A percentile compares a stretch with the other conserved stretches of the same genome.
Conservation (phyloP, 2,113 vertebrate species). For the Herpetotheres cachinnans region DNA sequence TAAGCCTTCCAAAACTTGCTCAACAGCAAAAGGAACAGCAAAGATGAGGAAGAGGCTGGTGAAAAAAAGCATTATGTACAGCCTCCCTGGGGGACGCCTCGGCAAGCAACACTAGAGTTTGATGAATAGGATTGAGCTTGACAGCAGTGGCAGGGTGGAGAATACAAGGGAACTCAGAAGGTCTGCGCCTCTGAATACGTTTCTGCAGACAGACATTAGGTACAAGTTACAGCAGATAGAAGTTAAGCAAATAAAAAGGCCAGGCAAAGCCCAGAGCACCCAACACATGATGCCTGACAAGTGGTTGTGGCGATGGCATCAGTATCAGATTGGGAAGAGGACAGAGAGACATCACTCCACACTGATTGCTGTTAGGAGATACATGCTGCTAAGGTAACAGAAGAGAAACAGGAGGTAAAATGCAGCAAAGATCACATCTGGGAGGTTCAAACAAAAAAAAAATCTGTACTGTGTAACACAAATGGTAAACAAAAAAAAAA, state of each 20-base stretch:
- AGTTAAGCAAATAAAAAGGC: background rate
- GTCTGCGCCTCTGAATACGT: background rate
- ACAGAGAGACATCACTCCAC: background rate
- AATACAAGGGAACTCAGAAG: background rate
- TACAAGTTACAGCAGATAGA: background rate
- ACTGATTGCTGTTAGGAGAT: background rate
- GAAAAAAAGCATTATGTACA: background rate
- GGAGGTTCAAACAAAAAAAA: background rate
- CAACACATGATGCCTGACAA: too few relatives aligned
- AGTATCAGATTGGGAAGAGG: background rate
- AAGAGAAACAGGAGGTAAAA: background rate
- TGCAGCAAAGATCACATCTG: background rate
- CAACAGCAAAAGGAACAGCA: too few relatives aligned
- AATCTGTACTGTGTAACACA: accelerated
- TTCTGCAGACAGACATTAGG: background rate
- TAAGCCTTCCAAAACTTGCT: background rate
- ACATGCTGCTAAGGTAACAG: background rate
- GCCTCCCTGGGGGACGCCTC: background rate
- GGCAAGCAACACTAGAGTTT: background rate
- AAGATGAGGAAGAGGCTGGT: background rate
- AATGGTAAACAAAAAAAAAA: background rate
- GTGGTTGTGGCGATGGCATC: background rate
- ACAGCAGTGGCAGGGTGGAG: background rate
- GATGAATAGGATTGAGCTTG: background rate
- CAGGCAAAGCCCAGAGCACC: background rate